phyloP scores from a whole-genome alignment of 2,888 invertebrate species.

The Pyrochroa serraticornis region DNA sequence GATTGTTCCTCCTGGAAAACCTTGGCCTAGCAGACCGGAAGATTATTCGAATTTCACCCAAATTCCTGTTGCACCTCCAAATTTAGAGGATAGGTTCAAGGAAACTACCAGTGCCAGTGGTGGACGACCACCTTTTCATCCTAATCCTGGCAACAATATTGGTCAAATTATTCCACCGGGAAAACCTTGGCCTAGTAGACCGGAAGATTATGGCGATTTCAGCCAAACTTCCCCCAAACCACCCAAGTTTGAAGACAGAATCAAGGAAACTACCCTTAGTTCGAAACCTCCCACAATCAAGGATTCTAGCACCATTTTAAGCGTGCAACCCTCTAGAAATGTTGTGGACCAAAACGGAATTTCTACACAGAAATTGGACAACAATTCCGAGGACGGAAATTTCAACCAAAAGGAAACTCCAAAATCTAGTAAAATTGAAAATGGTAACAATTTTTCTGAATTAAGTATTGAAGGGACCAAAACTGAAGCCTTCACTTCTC shows the following conservation, averaged over 20 bases:
- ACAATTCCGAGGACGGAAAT: too few species aligned
- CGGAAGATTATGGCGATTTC: conserved; percentile 16
- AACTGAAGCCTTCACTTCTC: too few species aligned
- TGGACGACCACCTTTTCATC: not conserved
- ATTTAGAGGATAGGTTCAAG: not conserved
- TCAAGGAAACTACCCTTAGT: not conserved
- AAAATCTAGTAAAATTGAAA: too few species aligned
- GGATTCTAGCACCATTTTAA: too few species aligned
- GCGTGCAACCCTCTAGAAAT: too few species aligned
- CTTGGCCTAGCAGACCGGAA: conserved; percentile 19
- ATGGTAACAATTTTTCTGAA: too few species aligned
- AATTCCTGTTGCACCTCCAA: not conserved
- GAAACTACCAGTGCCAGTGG: not conserved
- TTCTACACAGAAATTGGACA: too few species aligned
- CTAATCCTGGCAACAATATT: not conserved
- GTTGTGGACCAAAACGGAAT: too few species aligned
- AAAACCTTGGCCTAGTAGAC: conserved; percentile 3
- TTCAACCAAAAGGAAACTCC: too few species aligned
- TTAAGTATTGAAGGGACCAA: too few species aligned
- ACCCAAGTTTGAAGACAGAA: not conserved
- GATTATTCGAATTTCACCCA: conserved; percentile 6
- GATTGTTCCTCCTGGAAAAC: conserved; percentile 14
- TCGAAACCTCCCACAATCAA: not conserved
- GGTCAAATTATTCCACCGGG: conserved; percentile 5
- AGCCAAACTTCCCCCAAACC: not conserved